Base-by-base conservation (phyloP, 2,113 vertebrate genomes). In the Paracanthobrama guichenoti region DNA sequence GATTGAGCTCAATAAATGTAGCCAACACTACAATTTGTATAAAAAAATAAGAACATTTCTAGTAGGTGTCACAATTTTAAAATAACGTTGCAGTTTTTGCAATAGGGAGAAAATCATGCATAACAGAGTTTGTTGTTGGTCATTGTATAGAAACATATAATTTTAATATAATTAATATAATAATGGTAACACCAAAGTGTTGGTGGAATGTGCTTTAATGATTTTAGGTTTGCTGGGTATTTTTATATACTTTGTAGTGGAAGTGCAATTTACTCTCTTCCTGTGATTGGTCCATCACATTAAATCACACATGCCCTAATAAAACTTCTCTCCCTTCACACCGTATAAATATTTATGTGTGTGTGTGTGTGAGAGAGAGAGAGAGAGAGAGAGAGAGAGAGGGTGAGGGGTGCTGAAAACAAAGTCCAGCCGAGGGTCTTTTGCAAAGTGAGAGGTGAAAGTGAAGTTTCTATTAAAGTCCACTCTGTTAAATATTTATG, bases 261-360 rank as follows among this genome's bases (percentile, higher is more conserved):
- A 86, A 86, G 79, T 87, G 89, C 60, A 91, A 82, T 92, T 64
- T 92, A 91, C 89, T 89, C 87, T 90, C 46, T 67, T 71, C 24
- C 84, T 86, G 82, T 85, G 90, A 92, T 91, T 92, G 89, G 90
- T 86, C 82, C 86, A 86, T 93, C 88, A 90, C 86, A 91, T 92
- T 90, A 88, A 90, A 91, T 88, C 84, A 85, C 87, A 82, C 82
- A 86, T 83, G 85, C 87, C 87, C 80, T 67, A 60, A 79, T 78
- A 84, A 87, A 85, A 87, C 86, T 77, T 69, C 79, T 28, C 78
- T 87, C 22, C 31, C 42, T 81, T 26, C 71, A 79, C 83, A 84
- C 44, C 73, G 89, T 87, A 89, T 88, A 88, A 90, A 90, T 90
- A 90, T 86, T 85, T 89, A 84, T 88, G 60, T 69, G 89, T 31